Evolutionary conservation across 2,888 invertebrate genomes (phyloP).

Genomic region (Drosophila yooni): DNA sequence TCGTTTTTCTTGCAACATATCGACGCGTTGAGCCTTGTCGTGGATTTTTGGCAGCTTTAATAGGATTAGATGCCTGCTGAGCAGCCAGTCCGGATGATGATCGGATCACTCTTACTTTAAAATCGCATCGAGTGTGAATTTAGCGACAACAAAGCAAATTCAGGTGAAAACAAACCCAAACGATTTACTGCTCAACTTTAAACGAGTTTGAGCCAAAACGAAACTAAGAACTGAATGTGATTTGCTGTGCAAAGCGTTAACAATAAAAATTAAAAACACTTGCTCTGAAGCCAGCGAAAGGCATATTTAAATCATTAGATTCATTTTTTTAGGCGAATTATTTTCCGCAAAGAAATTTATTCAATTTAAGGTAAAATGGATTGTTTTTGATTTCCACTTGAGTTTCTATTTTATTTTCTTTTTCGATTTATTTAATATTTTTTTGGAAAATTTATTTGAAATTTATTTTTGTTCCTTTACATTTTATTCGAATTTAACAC

Average conservation of each 20-base stretch:
- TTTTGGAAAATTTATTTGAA: neutral
- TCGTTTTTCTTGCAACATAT: constrained; percentile 20
- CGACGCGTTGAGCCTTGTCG: constrained; percentile 64
- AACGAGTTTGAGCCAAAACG: neutral
- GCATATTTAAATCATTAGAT: neutral
- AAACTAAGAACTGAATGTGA: neutral
- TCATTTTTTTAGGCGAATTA: neutral
- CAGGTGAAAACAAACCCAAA: constrained; percentile 10
- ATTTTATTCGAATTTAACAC: constrained; percentile 3
- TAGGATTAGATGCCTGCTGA: constrained; percentile 73
- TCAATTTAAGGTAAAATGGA: neutral
- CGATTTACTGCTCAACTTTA: neutral
- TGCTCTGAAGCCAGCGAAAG: neutral
- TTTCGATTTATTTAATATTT: neutral
- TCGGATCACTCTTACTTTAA: constrained; percentile 28
- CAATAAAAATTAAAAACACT: neutral
- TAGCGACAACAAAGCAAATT: constrained; percentile 1
- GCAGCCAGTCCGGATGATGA: constrained; percentile 31
- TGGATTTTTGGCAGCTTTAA: constrained; percentile 79
- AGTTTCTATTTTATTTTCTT: neutral
- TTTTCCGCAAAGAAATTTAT: neutral
- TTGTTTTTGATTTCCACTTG: neutral
- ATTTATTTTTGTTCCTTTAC: neutral
- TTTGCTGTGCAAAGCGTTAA: neutral
- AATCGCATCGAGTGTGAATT: constrained; percentile 6